Base-by-base conservation (phyloP, 2,113 vertebrate species). In the Okapia johnstoni region DNA sequence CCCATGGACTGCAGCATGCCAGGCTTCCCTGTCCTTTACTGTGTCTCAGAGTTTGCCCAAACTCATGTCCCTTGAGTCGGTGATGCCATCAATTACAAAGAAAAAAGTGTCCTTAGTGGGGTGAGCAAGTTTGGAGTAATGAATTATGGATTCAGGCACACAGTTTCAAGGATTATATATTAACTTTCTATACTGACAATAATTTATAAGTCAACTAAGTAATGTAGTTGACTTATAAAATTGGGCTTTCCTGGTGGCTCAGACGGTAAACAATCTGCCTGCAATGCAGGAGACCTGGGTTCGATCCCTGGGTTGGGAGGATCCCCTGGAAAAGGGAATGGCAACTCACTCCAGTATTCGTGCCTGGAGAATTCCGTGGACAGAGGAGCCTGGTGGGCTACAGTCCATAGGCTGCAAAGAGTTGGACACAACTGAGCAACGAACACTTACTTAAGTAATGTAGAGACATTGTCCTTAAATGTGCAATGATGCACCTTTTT, bases 151-250 rank as follows among this genome's bases (percentile, higher is more conserved):
- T 83, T 89, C 19, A 80, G 60, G n/a, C 14, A 91, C 60, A 81
- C 11, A 63, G 30, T 95, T 92, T 88, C 60, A 88, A 61, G 60
- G 77, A 60, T 43, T 88, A 25, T 46, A 33, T 28, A 79, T 54
- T 73, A 46, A 77, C 40, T 96, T 95, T 85, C 33, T 86, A 80
- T 96, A 73, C 85, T 96, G 90, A 88, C 46, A 87, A 13, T 91
- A 81, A 88, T 92, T 90, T 96, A 46, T 50, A 73, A 90, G 60
- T 88, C 79, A 93, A n/a, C 50, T 52, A 77, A 80, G 36, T 90
- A 3, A n/a, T 84, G 26, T 84, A 48, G 70, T 73, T 73, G 66
- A 73, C 36, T 54, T 7, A 40, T 70, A 73, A 25, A 40, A 25
- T 40, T 73, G 66, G 36, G 21, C 66, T 73, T 73, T 25, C 66